Conservation (phyloP, 2,113 vertebrate species). For the Grammomys dolichurus region DNA sequence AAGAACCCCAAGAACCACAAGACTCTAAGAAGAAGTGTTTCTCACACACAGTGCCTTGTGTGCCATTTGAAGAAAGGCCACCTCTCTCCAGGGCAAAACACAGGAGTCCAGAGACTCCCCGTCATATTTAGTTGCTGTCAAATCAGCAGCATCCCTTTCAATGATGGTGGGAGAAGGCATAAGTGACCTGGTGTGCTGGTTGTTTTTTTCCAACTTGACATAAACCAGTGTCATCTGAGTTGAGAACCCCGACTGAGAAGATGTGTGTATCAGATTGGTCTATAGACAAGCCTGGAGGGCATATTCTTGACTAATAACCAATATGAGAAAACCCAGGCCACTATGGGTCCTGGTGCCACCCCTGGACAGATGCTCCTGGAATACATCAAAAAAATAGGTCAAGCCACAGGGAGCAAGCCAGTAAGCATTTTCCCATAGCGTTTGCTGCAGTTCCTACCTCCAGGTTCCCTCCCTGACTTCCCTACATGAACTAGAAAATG, state of each 20-base stretch:
- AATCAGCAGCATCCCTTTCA: constrained; percentile 51
- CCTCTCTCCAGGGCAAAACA: constrained; percentile 48
- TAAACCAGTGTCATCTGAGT: background rate
- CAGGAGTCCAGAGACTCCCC: background rate
- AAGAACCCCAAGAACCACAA: no score
- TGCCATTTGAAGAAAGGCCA: background rate
- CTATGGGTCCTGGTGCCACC: background rate
- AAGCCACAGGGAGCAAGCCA: background rate
- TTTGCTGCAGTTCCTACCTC: background rate
- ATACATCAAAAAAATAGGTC: background rate
- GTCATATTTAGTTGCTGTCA: constrained; percentile 56
- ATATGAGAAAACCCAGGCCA: background rate
- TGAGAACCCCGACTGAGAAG: background rate
- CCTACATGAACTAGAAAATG: background rate
- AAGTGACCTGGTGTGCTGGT: constrained; percentile 19
- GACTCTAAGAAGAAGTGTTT: background rate
- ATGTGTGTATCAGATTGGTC: background rate
- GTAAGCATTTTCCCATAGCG: background rate
- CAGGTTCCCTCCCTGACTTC: background rate
- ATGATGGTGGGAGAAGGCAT: constrained; percentile 14
- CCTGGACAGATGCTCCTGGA: background rate
- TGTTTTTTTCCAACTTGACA: background rate
- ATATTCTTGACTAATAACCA: background rate
- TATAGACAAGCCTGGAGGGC: background rate
- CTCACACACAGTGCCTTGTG: background rate